phyloP scores from a whole-genome alignment of 2,797 vertebrate genomes.

The Microctenopoma lineatum region DNA sequence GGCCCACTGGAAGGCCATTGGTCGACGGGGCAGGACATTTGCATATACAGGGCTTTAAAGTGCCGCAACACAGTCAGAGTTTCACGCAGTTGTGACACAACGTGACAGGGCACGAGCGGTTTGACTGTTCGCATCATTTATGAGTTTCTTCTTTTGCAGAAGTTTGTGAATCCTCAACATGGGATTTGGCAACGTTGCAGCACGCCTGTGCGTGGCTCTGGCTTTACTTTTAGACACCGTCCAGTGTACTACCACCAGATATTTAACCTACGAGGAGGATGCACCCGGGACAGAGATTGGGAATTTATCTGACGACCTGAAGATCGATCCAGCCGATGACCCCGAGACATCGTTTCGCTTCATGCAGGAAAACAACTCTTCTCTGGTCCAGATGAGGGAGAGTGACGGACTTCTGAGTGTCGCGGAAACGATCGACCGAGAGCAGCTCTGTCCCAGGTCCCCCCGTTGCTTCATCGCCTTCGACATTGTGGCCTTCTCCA shows the following conservation, averaged over 20 bases:
- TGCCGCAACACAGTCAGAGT: constrained; percentile 48
- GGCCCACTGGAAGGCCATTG: constrained; percentile 74
- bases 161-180: constrained; percentile 48
- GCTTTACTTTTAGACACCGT: constrained; percentile 47
- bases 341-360: constrained; percentile 75
- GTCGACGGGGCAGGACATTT: constrained; percentile 73
- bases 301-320: constrained; percentile 76
- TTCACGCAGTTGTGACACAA: constrained; percentile 40
- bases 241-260: constrained; percentile 74
- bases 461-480: constrained; percentile 79
- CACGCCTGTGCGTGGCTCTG: constrained; percentile 46
- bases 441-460: constrained; percentile 77
- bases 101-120: constrained; percentile 19
- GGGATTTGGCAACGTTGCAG: constrained; percentile 47
- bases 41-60: constrained; percentile 77
- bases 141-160: constrained; percentile 29
- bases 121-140: constrained; percentile 36
- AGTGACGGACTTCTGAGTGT: constrained; percentile 75
- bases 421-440: constrained; percentile 75
- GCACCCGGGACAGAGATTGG: constrained; percentile 76
- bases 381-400: constrained; percentile 75
- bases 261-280: constrained; percentile 81
- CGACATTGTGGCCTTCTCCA: constrained; percentile 82
- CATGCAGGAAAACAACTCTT: constrained; percentile 81
- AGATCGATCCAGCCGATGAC: constrained; percentile 74